These are phyloP conservation scores for Pelochelys cantorii DNA, from an alignment of 2,797 vertebrate genomes.

Conservation along the genomic window DNA sequence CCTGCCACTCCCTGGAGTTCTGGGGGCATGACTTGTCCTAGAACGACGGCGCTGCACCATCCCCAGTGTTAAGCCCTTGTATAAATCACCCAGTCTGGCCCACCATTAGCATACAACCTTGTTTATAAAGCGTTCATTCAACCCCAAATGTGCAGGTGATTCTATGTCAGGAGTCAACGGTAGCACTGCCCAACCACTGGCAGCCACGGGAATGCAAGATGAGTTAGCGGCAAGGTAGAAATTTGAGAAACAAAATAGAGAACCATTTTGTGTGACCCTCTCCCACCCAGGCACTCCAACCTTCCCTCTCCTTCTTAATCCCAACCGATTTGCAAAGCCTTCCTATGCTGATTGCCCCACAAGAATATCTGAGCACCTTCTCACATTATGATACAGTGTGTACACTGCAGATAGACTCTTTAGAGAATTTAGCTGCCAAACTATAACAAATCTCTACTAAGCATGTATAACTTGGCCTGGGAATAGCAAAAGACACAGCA, in stretches of 20 bases:
- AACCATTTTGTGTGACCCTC: not conserved
- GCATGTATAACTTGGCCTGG: not conserved
- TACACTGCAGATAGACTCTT: not conserved
- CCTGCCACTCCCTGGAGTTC: not conserved
- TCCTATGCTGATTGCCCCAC: fast-evolving
- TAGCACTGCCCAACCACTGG: not conserved
- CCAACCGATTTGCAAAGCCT: not conserved
- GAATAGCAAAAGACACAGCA: not conserved
- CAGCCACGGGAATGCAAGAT: not conserved
- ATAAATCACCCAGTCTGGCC: too few relatives aligned
- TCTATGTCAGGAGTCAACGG: not conserved
- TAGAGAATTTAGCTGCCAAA: not conserved
- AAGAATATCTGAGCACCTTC: not conserved
- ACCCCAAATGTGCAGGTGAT: not conserved
- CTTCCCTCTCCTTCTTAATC: not conserved
- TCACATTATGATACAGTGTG: not conserved
- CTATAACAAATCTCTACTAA: not conserved
- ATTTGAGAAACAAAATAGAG: fast-evolving
- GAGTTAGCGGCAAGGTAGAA: fast-evolving
- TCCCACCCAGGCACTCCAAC: not conserved
- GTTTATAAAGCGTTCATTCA: too few relatives aligned
- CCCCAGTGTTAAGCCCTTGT: not conserved
- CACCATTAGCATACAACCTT: too few relatives aligned
- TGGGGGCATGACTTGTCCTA: not conserved
- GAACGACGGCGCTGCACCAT: not conserved